phyloP scores from a whole-genome alignment of 2,113 vertebrate species.

The Colinus virginianus region DNA sequence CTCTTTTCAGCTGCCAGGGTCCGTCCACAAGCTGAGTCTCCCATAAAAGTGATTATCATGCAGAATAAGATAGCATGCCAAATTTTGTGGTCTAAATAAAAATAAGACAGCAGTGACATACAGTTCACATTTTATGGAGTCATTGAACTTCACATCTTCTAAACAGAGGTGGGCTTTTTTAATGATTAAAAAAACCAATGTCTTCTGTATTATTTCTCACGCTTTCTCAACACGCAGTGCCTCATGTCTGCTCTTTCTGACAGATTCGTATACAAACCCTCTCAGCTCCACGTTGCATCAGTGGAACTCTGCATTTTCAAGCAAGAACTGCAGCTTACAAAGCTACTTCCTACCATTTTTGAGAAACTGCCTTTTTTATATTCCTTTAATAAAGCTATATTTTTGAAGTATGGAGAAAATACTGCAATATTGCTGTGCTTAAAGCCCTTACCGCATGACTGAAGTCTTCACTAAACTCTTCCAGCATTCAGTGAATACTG shows the following conservation, averaged over 20 bases:
- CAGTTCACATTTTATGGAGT: not conserved
- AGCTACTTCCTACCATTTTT: not conserved
- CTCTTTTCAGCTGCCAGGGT: slow-evolving; percentile 54
- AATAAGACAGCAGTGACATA: not conserved
- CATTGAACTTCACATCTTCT: not conserved
- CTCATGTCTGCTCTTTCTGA: not conserved
- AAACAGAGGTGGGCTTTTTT: not conserved
- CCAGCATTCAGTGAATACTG: not conserved
- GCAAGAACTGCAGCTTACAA: not conserved
- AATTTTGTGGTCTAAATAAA: not conserved
- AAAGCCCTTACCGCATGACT: not conserved
- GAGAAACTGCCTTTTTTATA: not conserved
- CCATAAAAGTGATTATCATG: not conserved
- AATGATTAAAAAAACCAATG: not conserved
- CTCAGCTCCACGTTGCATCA: not conserved
- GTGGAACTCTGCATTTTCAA: not conserved
- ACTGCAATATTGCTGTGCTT: fast-evolving
- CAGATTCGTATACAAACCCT: not conserved
- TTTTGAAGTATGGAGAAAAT: not conserved
- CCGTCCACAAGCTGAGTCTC: slow-evolving; percentile 35
- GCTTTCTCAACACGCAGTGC: not conserved
- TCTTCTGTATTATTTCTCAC: not conserved
- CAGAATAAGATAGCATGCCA: not conserved
- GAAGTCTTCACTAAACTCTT: not conserved
- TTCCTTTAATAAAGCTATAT: not conserved